Conservation (phyloP, 2,888 invertebrate species). For the Scaptomyza caliginosa region DNA sequence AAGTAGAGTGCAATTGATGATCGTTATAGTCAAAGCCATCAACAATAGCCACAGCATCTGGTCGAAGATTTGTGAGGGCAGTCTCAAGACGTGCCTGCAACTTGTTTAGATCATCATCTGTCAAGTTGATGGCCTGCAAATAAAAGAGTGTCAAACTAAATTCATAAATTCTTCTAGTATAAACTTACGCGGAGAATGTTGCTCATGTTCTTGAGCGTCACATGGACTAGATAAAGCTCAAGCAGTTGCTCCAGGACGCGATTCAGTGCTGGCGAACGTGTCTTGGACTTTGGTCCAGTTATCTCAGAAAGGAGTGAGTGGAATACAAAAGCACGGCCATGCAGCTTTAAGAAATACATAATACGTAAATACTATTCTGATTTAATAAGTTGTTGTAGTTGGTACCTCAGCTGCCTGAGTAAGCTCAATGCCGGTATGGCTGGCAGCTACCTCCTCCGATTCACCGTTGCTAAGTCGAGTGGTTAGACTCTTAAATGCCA, state of each 20-base stretch:
- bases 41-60: slow-evolving; percentile 94
- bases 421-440: slow-evolving; percentile 92
- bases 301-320: slow-evolving; percentile 89
- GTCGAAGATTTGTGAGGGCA: slow-evolving; percentile 89
- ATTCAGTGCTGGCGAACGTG: slow-evolving; percentile 86
- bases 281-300: slow-evolving; percentile 86
- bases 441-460: slow-evolving; percentile 92
- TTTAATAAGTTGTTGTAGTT: neutral
- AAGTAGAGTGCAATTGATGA: slow-evolving; percentile 89
- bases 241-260: slow-evolving; percentile 89
- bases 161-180: neutral
- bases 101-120: slow-evolving; percentile 74
- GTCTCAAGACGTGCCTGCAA: slow-evolving; percentile 89
- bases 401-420: slow-evolving; percentile 91
- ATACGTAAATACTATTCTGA: neutral
- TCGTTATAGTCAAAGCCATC: slow-evolving; percentile 95
- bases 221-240: slow-evolving; percentile 91
- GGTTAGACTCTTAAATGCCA: slow-evolving; percentile 89
- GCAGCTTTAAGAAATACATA: slow-evolving; percentile 86
- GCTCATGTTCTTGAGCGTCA: slow-evolving; percentile 89
- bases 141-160: neutral
- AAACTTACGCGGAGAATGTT: slow-evolving; percentile 90
- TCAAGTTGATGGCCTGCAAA: slow-evolving; percentile 72
- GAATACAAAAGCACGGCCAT: slow-evolving; percentile 92
- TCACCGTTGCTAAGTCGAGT: slow-evolving; percentile 87